These are phyloP conservation scores for Sarcophaga bullata DNA, from an alignment of 1,140 invertebrate genomes.

Conservation along the genomic window DNA sequence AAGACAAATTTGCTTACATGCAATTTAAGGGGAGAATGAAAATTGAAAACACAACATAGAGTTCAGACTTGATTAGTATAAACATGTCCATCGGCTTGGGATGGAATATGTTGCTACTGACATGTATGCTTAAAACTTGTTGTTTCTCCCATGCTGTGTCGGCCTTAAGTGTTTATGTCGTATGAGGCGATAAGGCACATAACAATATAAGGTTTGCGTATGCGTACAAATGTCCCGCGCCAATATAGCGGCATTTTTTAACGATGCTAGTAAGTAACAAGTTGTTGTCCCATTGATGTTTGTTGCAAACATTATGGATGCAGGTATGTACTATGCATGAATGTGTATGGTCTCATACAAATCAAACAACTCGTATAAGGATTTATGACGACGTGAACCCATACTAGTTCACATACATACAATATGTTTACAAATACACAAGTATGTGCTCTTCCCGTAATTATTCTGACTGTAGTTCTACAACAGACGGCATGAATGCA, in stretches of 20 bases:
- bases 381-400: neutral
- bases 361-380: neutral
- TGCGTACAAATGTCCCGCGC: conserved; percentile 11
- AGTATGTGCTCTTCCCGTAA: conserved; percentile 54
- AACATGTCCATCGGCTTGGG: neutral
- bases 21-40: neutral
- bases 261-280: conserved; percentile 54
- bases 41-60: conserved; percentile 2
- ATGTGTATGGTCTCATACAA: neutral
- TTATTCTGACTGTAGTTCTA: conserved; percentile 46
- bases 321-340: no score
- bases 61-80: neutral
- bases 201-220: neutral
- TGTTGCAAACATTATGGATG: conserved; percentile 32
- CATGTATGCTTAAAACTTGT: conserved; percentile 12
- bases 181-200: neutral
- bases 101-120: neutral
- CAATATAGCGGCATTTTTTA: conserved; percentile 11
- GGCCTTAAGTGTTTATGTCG: neutral
- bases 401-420: neutral
- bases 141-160: neutral
- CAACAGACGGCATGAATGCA: conserved; percentile 46
- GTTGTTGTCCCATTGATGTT: conserved; percentile 54
- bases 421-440: neutral
- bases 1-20: neutral